Base-by-base conservation (phyloP, 1,140 invertebrate genomes). In the Elymnias hypermnestra region DNA sequence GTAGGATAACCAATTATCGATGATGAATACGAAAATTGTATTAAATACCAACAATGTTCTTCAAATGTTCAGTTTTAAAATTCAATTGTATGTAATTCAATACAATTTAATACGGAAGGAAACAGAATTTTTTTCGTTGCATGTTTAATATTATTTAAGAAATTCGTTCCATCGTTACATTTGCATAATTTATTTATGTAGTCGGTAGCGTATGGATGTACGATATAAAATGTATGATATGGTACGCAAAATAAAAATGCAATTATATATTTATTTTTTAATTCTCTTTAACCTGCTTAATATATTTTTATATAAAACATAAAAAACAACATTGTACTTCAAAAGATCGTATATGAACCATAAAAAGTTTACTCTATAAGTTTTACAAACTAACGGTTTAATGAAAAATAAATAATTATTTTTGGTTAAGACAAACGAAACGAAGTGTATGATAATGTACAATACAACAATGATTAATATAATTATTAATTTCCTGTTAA, bases 271-370 rank as follows among this genome's bases (percentile, higher is more conserved):
- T 29, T 6, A 29, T 29, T 10, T 29, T 13, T 29, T 29, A 12
- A 28, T 28, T 28, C 2, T 28, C 25, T 28, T 10, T 7, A 28
- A 28, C 25, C 25, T 28, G 25, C n/a, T 25, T 25, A 6, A 8
- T 28, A 28, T 29, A 29, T 29, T 12, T 29, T 29, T n/a, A n/a
- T 12, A 29, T 5, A 13, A 29, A 29, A 29, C 10, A 29, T 29
- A n/a, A 29, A 29, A 29, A 29, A 12, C 26, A 29, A 29, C 26
- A 29, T 29, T 29, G 26, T 29, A 29, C 26, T 29, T 29, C 13
- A n/a, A n/a, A n/a, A 13, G 10, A 29, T 29, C 26, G 13, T 29
- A 29, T 5, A 12, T 9, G 26, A 12, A 29, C 10, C 10, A n/a
- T n/a, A n/a, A 13, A 29, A 12, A 10, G 9, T 12, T 29, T 6